phyloP scores from a whole-genome alignment of 2,113 vertebrate species.

The Lipotes vexillifer region DNA sequence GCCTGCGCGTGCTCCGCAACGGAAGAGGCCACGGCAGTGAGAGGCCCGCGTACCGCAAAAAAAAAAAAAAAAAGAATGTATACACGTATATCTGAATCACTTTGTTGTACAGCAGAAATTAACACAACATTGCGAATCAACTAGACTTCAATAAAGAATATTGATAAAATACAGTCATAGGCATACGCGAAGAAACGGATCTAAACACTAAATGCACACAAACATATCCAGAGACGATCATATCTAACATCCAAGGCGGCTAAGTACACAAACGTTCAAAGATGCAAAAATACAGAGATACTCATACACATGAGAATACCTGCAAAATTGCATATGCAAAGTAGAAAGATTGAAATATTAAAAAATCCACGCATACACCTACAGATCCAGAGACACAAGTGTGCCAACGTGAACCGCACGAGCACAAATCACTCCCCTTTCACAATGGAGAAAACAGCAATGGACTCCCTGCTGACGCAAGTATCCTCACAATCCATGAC shows the following conservation, averaged over 20 bases:
- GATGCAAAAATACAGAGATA: background rate
- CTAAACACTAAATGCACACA: background rate
- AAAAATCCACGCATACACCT: background rate
- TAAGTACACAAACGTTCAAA: background rate
- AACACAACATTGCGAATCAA: background rate
- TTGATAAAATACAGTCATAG: background rate
- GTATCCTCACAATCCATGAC: background rate
- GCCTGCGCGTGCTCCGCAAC: no score
- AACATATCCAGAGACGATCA: background rate
- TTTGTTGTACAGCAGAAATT: background rate
- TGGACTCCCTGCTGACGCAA: background rate
- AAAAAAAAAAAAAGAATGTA: background rate
- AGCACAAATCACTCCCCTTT: background rate
- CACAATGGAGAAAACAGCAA: background rate
- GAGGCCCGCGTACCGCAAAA: no score
- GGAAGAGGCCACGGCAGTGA: no score
- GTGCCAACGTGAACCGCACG: fast-evolving
- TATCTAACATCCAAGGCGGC: background rate
- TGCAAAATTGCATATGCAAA: background rate
- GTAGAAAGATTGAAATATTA: background rate
- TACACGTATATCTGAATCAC: background rate
- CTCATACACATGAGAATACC: background rate
- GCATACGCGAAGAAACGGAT: background rate
- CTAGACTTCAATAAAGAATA: background rate
- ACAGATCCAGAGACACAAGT: background rate